phyloP scores from a whole-genome alignment of 2,888 invertebrate species.

The Watsonalla cultraria region DNA sequence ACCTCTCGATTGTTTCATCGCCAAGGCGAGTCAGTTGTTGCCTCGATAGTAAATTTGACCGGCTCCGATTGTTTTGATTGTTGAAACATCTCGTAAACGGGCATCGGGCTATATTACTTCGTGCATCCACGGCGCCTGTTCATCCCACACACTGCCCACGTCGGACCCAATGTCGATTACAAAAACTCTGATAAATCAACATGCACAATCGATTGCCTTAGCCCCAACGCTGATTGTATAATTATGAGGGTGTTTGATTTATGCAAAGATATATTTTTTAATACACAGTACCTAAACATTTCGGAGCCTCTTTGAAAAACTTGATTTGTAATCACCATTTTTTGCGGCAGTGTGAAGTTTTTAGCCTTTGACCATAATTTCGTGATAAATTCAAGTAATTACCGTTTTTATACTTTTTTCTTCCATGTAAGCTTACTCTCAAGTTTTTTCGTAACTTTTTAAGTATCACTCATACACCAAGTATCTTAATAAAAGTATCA shows the following conservation, averaged over 20 bases:
- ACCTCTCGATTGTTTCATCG: no score
- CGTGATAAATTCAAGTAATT: slow-evolving; percentile 8
- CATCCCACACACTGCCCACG: slow-evolving; percentile 39
- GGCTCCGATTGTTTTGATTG: no score
- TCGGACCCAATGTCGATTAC: slow-evolving; percentile 27
- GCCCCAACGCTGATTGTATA: slow-evolving; percentile 26
- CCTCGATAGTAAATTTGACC: no score
- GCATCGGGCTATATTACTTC: slow-evolving; percentile 20
- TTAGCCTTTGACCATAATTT: slow-evolving; percentile 13
- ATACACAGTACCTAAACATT: slow-evolving; percentile 15
- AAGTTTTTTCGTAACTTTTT: no score
- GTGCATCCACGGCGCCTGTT: slow-evolving; percentile 36
- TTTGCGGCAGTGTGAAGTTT: slow-evolving; percentile 12
- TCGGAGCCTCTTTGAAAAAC: slow-evolving; percentile 10
- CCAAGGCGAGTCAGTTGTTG: no score
- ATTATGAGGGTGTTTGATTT: slow-evolving; percentile 59
- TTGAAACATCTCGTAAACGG: no score
- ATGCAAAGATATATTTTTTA: slow-evolving; percentile 15
- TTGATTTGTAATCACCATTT: slow-evolving; percentile 3
- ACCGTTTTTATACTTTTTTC: no score
- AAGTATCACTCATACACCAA: no score
- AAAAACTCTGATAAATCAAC: slow-evolving; percentile 41
- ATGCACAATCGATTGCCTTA: slow-evolving; percentile 13
- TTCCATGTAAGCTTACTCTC: no score
- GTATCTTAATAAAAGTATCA: no score